Conservation (phyloP, 2,113 vertebrate species). For the Athene cunicularia region DNA sequence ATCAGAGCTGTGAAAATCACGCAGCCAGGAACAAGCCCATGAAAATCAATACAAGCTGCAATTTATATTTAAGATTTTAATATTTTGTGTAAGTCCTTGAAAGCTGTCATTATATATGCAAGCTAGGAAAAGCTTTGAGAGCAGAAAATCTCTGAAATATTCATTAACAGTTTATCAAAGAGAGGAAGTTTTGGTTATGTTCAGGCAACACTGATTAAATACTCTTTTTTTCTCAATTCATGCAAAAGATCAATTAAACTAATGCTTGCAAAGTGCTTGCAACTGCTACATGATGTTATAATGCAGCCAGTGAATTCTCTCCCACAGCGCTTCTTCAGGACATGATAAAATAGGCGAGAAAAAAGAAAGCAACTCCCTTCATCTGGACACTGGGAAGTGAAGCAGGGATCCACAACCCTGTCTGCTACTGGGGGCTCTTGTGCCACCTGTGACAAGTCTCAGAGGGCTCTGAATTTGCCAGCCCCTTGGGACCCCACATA, state of each 20-base stretch:
- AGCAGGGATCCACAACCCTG: background rate
- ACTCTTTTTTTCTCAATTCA: background rate
- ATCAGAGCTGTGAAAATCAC: background rate
- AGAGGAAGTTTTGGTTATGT: background rate
- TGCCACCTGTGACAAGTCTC: fast-evolving
- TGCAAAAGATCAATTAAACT: background rate
- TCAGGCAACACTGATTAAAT: background rate
- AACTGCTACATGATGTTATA: background rate
- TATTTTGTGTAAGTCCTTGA: background rate
- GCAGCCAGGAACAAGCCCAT: background rate
- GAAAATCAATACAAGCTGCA: background rate
- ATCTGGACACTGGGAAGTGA: fast-evolving
- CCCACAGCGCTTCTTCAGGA: background rate
- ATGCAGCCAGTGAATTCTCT: background rate
- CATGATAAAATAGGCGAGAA: background rate
- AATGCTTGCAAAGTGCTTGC: background rate
- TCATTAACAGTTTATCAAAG: background rate
- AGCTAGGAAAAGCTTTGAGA: background rate
- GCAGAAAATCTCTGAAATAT: background rate
- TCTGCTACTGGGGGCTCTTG: background rate
- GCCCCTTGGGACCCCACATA: background rate
- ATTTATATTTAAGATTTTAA: background rate
- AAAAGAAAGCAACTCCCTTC: background rate
- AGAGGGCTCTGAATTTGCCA: background rate
- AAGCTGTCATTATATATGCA: background rate